phyloP scores from a whole-genome alignment of 2,797 vertebrate genomes.

The Buceros bicornis region DNA sequence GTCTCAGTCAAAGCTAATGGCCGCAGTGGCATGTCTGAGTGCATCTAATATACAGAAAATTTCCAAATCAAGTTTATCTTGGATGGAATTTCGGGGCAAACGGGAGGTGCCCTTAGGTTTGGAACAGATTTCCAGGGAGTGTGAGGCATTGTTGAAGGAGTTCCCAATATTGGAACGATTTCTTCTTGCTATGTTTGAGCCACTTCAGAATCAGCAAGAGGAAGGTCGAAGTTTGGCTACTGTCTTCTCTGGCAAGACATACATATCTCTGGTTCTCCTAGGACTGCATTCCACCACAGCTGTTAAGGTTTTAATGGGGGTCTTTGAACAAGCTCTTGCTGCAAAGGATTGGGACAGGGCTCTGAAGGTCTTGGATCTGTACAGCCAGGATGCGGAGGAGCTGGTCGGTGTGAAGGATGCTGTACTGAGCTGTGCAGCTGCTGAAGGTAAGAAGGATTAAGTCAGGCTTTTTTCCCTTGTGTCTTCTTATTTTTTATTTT shows the following conservation, averaged over 20 bases:
- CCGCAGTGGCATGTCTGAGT: slow-evolving; percentile 87
- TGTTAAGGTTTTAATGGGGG: slow-evolving; percentile 80
- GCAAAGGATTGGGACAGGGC: slow-evolving; percentile 85
- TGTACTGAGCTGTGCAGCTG: slow-evolving; percentile 88
- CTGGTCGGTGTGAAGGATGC: slow-evolving; percentile 84
- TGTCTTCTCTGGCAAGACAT: slow-evolving; percentile 84
- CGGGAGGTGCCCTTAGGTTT: slow-evolving; percentile 87
- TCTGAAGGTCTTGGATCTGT: slow-evolving; percentile 87
- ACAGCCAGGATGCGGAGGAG: slow-evolving; percentile 82
- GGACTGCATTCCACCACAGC: slow-evolving; percentile 85
- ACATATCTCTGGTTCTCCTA: slow-evolving; percentile 84
- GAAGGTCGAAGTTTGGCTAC: slow-evolving; percentile 71
- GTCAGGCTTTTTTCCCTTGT: background rate
- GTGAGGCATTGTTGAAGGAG: slow-evolving; percentile 86
- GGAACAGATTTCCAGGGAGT: slow-evolving; percentile 90
- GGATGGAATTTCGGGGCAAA: slow-evolving; percentile 90
- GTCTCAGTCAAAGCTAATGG: slow-evolving; percentile 87
- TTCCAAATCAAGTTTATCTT: slow-evolving; percentile 86
- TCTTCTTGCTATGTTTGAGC: slow-evolving; percentile 86
- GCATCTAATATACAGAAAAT: slow-evolving; percentile 80
- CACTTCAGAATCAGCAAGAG: slow-evolving; percentile 78
- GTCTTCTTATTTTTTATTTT: background rate
- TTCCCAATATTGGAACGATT: slow-evolving; percentile 87
- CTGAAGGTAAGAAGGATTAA: slow-evolving; percentile 83
- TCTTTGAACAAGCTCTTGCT: slow-evolving; percentile 88